These are phyloP conservation scores for Otolemur garnettii DNA, from an alignment of 2,113 vertebrate genomes.

Conservation along the genomic window DNA sequence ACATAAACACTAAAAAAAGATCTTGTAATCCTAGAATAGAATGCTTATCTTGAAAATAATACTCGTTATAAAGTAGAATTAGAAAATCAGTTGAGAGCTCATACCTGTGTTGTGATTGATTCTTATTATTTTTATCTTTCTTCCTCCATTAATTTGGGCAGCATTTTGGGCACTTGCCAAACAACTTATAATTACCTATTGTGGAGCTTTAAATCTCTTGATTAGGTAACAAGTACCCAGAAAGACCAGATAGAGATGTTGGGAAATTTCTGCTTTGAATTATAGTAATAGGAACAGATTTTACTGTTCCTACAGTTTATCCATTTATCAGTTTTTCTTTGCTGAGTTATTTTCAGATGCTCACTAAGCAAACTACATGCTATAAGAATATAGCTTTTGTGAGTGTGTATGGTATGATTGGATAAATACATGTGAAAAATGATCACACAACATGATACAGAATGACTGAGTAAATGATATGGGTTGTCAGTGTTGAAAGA, in stretches of 20 bases:
- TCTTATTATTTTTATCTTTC: conserved; percentile 69
- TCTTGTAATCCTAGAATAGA: conserved; percentile 36
- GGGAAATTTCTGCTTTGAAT: conserved; percentile 41
- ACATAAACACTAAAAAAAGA: conserved; percentile 15
- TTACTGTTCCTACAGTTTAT: background rate
- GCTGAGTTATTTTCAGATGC: background rate
- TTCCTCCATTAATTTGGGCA: conserved; percentile 61
- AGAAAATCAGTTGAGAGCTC: conserved; percentile 49
- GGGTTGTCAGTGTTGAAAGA: background rate
- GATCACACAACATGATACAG: background rate
- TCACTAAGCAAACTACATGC: background rate
- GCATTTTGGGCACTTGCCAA: conserved; percentile 67
- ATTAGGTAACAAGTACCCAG: conserved; percentile 56
- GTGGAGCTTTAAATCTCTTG: conserved; percentile 68
- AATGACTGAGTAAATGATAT: background rate
- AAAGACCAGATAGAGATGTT: conserved; percentile 14
- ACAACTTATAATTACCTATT: conserved; percentile 68
- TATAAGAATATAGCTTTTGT: background rate
- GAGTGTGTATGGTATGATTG: background rate
- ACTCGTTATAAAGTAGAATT: conserved; percentile 37
- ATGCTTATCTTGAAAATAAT: conserved; percentile 61
- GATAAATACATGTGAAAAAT: background rate
- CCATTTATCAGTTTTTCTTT: conserved; percentile 36
- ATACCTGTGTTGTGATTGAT: conserved; percentile 63
- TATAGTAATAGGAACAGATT: conserved; percentile 41